Percentiles rank a stretch among this genome's conserved stretches.
phyloP scores from a whole-genome alignment of 2,888 invertebrate genomes.

The Melangyna quadrimaculata region DNA sequence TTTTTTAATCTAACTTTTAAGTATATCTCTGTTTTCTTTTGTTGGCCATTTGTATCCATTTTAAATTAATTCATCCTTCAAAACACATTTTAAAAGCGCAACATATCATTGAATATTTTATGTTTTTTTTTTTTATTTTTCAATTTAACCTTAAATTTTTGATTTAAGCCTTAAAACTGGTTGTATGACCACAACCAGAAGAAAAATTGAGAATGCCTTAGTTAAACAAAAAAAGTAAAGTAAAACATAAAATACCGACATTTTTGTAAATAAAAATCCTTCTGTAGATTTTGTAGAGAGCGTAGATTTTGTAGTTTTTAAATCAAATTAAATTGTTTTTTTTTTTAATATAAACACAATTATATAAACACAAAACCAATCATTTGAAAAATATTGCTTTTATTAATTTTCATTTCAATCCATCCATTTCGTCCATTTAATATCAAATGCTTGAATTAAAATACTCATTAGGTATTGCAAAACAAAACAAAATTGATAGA shows the following conservation, averaged over 20 bases:
- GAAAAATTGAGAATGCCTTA: conserved; percentile 40
- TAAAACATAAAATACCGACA: conserved; percentile 14
- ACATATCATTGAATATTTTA: neutral
- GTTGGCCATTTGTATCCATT: too few species aligned
- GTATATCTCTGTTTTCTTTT: too few species aligned
- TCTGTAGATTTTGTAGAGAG: conserved; percentile 54
- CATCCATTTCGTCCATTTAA: conserved; percentile 69
- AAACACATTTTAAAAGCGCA: neutral
- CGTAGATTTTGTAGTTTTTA: conserved; percentile 54
- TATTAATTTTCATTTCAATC: conserved; percentile 33
- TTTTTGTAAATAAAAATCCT: conserved; percentile 5
- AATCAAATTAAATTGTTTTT: neutral
- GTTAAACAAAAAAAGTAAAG: conserved; percentile 44
- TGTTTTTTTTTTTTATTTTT: neutral
- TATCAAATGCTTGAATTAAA: conserved; percentile 57
- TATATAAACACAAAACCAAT: conserved; percentile 25
- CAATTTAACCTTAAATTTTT: too few species aligned
- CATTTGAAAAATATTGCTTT: conserved; percentile 8
- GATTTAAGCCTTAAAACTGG: conserved; percentile 26
- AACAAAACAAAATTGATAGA: conserved; percentile 41
- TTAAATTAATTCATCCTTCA: neutral
- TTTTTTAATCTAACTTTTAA: too few species aligned
- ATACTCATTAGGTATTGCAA: conserved; percentile 50
- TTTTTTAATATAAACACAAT: neutral
- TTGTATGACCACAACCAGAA: conserved; percentile 6